Base-by-base conservation (phyloP, 2,888 invertebrate genomes). In the Andrena marginata region DNA sequence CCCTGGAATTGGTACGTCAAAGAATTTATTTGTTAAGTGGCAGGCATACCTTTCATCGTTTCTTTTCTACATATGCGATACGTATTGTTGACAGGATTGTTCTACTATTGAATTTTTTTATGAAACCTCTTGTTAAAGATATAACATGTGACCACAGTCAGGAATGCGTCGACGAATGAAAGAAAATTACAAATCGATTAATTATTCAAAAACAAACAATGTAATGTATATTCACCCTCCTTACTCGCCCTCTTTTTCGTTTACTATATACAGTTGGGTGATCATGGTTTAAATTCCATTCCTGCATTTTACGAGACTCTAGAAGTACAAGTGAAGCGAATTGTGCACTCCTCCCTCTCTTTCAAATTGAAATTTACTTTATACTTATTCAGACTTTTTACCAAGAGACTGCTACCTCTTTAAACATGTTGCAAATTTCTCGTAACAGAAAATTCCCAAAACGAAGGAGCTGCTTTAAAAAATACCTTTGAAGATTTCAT, bases 1-100 rank as follows among this genome's bases (percentile, higher is more conserved):
- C 98, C 98, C 97, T 97, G 94, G 91, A 95, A 95, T 91, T 89
- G 85, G 84, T 87, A 87, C 85, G 86, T 82, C 80, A 86, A 85
- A 87, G 79, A 75, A 85, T 87, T 87, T 86, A 85, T 82, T 87
- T 73, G 73, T 78, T 87, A 86, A 69, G 65, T 80, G 79, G 71
- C 75, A 79, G 62, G 77, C 85, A 74, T 79, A 74, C 72, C 56
- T 80, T 70, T 59, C n/a, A 64, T 76, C 49, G 60, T 79, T 80
- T 85, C 83, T 62, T 75, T 83, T 83, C 54, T 63, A 78, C 82
- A 74, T 71, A 67, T 78, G 70, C 80, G 80, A 54, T 54, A 71
- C 26, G 51, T 70, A 54, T 62, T 49, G 29, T 35, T 31, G 31
- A 60, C 26, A 59, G 59, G 54, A 65, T 42, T 42, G 42, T 16